Conservation (phyloP, 2,888 invertebrate species). For the Kryphioiulus occultus region DNA sequence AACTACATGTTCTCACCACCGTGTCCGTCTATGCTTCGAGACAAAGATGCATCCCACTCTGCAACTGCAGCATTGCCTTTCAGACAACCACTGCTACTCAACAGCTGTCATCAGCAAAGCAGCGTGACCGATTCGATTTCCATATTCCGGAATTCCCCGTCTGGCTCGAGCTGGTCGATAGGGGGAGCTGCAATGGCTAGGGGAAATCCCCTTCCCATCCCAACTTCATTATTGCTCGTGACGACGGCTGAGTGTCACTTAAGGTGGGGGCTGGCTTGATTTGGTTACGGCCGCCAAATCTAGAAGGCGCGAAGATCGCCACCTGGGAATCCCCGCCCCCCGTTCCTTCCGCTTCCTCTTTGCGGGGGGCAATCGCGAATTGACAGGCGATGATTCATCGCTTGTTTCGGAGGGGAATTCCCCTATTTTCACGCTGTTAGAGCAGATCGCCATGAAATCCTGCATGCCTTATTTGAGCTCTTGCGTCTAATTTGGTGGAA, state of each 20-base stretch:
- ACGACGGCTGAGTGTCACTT: conserved; percentile 5
- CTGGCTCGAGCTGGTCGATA: background rate
- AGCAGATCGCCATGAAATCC: background rate
- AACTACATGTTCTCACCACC: too few relatives aligned
- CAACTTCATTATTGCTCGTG: background rate
- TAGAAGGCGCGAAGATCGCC: background rate
- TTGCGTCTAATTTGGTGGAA: background rate
- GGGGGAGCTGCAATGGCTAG: background rate
- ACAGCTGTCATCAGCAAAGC: background rate
- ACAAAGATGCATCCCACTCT: too few relatives aligned
- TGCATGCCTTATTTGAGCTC: background rate
- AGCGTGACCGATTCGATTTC: background rate
- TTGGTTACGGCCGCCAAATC: background rate
- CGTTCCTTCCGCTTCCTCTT: background rate
- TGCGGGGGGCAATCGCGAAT: background rate
- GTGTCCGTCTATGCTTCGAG: too few relatives aligned
- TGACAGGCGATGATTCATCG: background rate
- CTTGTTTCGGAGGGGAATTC: background rate
- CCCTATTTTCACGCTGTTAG: background rate
- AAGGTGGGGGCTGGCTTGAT: background rate
- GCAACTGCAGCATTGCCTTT: background rate
- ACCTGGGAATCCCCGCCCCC: background rate
- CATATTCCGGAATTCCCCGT: background rate
- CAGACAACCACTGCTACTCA: background rate
- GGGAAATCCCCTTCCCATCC: background rate